Evolutionary conservation across 1,140 invertebrate species (phyloP), one percentile per base, ranked within the genome.

Genomic region (Pachypeltis micranthus): DNA sequence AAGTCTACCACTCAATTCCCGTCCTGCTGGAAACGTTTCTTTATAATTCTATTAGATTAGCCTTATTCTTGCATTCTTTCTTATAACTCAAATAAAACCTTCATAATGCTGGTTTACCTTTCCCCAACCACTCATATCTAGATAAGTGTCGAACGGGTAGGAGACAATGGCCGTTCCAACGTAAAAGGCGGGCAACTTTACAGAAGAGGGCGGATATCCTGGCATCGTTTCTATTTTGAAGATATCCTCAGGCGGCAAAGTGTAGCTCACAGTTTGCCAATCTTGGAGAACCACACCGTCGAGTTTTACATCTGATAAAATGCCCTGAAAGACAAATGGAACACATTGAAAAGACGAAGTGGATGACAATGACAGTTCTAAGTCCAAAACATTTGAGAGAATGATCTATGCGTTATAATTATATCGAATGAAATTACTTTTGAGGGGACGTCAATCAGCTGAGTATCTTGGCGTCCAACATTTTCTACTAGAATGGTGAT

Each of bases 401-500:
- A n/a, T n/a, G n/a, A n/a, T n/a, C n/a, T n/a, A n/a, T n/a, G n/a
- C n/a, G n/a, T n/a, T n/a, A n/a, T n/a, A n/a, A n/a, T n/a, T n/a
- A n/a, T n/a, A n/a, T n/a, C n/a, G n/a, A n/a, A n/a, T n/a, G n/a
- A n/a, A n/a, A n/a, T n/a, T 44, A 63, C 63, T 44, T 63, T 63
- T 12, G 63, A 59, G 34, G 56, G 59, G 23, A 59, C 63, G 19
- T 26, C 27, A 26, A 63, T 56, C 4, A 44, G 57, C n/a, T 54
- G 39, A 34, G 1, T 91, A 68, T 87, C 88, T n/a, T 90, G 77
- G 44, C 88, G 77, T 51, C 89, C 90, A 75, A 89, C 85, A 72
- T 88, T 91, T 74, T 93, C 90, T 0, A 93, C 87, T 0, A 93
- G 71, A 31, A 93, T 75, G 56, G 82, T 80, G 7, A 93, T 69